These are phyloP conservation scores for Bhutanitis thaidina DNA, from an alignment of 2,888 invertebrate species.

Conservation along the genomic window DNA sequence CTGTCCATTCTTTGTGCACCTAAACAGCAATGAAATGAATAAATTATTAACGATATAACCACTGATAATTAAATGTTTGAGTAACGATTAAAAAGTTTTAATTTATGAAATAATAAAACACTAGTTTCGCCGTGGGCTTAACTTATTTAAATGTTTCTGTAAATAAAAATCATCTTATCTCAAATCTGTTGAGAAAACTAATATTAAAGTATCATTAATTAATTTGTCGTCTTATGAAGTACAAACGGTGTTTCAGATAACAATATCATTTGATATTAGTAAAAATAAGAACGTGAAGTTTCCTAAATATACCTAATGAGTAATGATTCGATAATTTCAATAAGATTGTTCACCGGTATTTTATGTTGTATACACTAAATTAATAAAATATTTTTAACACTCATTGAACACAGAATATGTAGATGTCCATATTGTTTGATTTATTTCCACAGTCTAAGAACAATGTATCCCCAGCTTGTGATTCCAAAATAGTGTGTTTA, in stretches of 20 bases:
- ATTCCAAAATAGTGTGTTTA: constrained; percentile 62
- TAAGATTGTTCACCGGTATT: too few species aligned
- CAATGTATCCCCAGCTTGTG: constrained; percentile 22
- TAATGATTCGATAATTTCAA: too few species aligned
- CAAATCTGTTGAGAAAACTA: too few species aligned
- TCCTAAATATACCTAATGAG: too few species aligned
- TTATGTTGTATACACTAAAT: too few species aligned
- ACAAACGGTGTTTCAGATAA: too few species aligned
- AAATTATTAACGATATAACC: constrained; percentile 41
- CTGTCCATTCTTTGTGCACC: constrained; percentile 56
- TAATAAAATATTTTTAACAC: too few species aligned
- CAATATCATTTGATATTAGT: too few species aligned
- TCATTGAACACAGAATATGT: too few species aligned
- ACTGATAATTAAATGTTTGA: constrained; percentile 32
- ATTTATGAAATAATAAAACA: constrained; percentile 17
- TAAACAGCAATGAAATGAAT: constrained; percentile 60
- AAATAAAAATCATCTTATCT: constrained; percentile 3
- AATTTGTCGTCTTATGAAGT: too few species aligned
- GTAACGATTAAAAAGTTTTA: constrained; percentile 25
- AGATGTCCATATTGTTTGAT: constrained; percentile 14
- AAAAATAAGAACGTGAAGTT: too few species aligned
- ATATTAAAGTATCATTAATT: too few species aligned
- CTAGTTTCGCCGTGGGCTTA: constrained; percentile 2
- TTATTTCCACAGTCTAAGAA: constrained; percentile 13
- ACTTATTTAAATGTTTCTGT: constrained; percentile 2